A percentile compares a stretch with the other conserved stretches of the same genome.
These are phyloP conservation scores for Eulithis prunata DNA, from an alignment of 2,888 invertebrate genomes.

Conservation along the genomic window DNA sequence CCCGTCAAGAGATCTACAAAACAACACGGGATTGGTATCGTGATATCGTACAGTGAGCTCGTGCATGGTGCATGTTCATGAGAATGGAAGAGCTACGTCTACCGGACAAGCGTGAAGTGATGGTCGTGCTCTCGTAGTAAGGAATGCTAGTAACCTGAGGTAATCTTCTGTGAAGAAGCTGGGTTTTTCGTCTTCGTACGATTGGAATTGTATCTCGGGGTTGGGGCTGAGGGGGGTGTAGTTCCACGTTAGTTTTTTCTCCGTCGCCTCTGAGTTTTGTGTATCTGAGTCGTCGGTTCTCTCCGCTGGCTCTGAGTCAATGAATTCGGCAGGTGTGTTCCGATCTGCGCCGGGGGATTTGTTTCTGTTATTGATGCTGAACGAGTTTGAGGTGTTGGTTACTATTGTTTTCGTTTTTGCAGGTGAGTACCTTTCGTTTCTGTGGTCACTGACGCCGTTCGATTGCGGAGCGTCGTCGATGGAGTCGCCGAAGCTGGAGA, in stretches of 20 bases:
- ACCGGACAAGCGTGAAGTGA: conserved; percentile 54
- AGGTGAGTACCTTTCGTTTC: conserved; percentile 74
- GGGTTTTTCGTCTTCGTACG: conserved; percentile 78
- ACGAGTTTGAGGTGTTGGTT: conserved; percentile 71
- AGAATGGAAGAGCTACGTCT: conserved; percentile 60
- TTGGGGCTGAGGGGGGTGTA: conserved; percentile 73
- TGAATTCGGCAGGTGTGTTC: conserved; percentile 70
- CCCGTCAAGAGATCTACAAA: conserved; percentile 86
- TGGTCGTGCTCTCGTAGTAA: conserved; percentile 58
- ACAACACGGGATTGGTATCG: conserved; percentile 79
- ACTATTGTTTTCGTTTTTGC: conserved; percentile 76
- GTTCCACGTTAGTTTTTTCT: conserved; percentile 76
- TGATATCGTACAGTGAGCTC: conserved; percentile 72
- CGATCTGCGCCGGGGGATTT: conserved; percentile 74
- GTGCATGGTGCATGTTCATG: conserved; percentile 60
- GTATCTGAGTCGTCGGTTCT: conserved; percentile 44
- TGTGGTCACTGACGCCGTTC: conserved; percentile 67
- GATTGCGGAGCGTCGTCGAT: conserved; percentile 64
- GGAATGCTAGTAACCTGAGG: conserved; percentile 79
- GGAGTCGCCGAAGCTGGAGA: conserved; percentile 81
- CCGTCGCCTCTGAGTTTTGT: conserved; percentile 44
- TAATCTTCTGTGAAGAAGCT: conserved; percentile 76
- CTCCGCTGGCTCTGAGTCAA: conserved; percentile 60
- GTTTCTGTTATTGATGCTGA: conserved; percentile 73
- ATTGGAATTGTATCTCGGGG: conserved; percentile 81